These are phyloP conservation scores for Diabrotica balteata DNA, from an alignment of 2,888 invertebrate genomes.

Conservation along the genomic window DNA sequence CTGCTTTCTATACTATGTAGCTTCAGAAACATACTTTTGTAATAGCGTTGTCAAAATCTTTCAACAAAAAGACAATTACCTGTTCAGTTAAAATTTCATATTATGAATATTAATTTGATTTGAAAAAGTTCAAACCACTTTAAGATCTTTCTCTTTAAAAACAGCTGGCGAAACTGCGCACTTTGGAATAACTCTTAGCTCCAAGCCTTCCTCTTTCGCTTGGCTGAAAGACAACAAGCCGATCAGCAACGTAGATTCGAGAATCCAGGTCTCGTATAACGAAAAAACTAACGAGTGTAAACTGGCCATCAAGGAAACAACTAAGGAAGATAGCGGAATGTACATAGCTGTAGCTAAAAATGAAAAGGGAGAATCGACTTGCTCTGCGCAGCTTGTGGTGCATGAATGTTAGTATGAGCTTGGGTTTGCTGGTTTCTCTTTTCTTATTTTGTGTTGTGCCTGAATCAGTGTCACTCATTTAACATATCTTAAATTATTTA, in stretches of 20 bases:
- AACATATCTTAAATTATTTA: too few species aligned
- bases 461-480: too few species aligned
- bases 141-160: conserved; percentile 11
- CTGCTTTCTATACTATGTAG: too few species aligned
- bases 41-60: too few species aligned
- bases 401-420: conserved; percentile 74
- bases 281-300: conserved; percentile 71
- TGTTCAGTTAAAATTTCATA: neutral
- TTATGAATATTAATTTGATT: conserved; percentile 3
- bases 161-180: conserved; percentile 83
- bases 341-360: conserved; percentile 91
- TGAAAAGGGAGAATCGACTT: conserved; percentile 78
- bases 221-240: conserved; percentile 92
- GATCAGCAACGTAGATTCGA: conserved; percentile 73
- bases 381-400: conserved; percentile 87
- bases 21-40: too few species aligned
- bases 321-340: conserved; percentile 81
- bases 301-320: conserved; percentile 77
- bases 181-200: conserved; percentile 79
- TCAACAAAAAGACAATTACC: too few species aligned
- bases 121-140: conserved; percentile 7
- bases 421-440: conserved; percentile 21
- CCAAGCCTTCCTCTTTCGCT: conserved; percentile 71
- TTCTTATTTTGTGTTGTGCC: neutral
- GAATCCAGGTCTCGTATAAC: conserved; percentile 70